Percentiles rank a stretch among this genome's conserved stretches.
phyloP scores from a whole-genome alignment of 2,113 vertebrate genomes.

The Vireo altiloquus region DNA sequence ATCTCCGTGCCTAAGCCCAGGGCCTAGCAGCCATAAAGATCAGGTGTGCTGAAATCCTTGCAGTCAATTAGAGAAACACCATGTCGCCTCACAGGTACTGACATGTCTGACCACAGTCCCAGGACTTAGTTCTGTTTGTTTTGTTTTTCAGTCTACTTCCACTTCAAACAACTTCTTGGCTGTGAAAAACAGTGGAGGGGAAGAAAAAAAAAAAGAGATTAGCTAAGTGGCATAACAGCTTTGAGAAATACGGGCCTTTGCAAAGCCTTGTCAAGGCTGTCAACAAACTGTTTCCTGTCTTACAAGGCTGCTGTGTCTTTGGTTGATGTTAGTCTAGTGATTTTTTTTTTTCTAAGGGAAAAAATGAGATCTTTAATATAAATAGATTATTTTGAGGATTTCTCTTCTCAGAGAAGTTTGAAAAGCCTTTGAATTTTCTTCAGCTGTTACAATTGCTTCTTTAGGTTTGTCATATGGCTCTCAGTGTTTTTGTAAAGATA shows the following conservation, averaged over 20 bases:
- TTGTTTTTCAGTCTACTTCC: slow-evolving; percentile 54
- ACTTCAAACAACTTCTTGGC: slow-evolving; percentile 67
- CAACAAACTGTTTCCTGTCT: slow-evolving; percentile 27
- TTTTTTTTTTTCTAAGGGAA: background rate
- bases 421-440: slow-evolving; percentile 40
- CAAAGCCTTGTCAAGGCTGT: slow-evolving; percentile 62
- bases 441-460: background rate
- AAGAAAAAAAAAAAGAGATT: background rate
- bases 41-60: background rate
- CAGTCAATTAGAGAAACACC: slow-evolving; percentile 56
- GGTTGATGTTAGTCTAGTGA: background rate
- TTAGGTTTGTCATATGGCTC: background rate
- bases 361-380: slow-evolving; percentile 5
- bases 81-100: slow-evolving; percentile 60
- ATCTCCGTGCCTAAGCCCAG: background rate
- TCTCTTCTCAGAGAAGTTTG: background rate
- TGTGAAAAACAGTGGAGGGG: slow-evolving; percentile 66
- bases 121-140: background rate
- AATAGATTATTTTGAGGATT: slow-evolving; percentile 36
- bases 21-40: slow-evolving; percentile 5
- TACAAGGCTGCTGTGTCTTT: slow-evolving; percentile 14
- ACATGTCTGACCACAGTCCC: slow-evolving; percentile 59
- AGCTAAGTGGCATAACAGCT: slow-evolving; percentile 68
- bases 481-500: background rate
- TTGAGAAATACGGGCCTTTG: slow-evolving; percentile 69